Evolutionary conservation across 2,888 invertebrate genomes (phyloP).

Genomic region (Tetrapedia diversipes): DNA sequence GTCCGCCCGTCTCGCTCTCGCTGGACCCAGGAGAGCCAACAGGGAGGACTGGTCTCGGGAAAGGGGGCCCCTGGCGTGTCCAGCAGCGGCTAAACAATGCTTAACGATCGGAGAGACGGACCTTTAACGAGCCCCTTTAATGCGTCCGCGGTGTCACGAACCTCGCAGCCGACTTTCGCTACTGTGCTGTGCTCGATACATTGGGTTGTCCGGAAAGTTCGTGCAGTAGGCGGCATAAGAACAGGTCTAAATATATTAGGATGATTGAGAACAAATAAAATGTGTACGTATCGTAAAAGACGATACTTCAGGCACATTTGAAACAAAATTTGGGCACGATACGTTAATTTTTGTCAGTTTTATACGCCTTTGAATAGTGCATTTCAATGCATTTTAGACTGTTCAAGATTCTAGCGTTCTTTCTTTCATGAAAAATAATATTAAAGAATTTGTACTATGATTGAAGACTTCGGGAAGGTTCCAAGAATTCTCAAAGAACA

Average conservation of each 20-base stretch:
- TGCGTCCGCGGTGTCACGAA: constrained; percentile 52
- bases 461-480: not conserved
- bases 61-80: constrained; percentile 69
- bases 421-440: not conserved
- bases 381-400: too few species aligned
- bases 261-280: too few species aligned
- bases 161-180: constrained; percentile 37
- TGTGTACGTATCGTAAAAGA: too few species aligned
- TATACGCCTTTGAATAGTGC: too few species aligned
- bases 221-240: too few species aligned
- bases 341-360: too few species aligned
- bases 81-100: constrained; percentile 67
- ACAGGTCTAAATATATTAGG: too few species aligned
- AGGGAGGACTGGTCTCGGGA: constrained; percentile 71
- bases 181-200: too few species aligned
- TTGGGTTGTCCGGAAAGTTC: too few species aligned
- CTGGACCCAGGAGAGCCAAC: constrained; percentile 37
- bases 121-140: constrained; percentile 66
- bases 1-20: constrained; percentile 32
- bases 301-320: too few species aligned
- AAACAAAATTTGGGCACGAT: too few species aligned
- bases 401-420: not conserved
- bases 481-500: not conserved
- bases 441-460: not conserved
- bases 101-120: constrained; percentile 62